phyloP scores from a whole-genome alignment of 2,888 invertebrate genomes.

The Eurois occulta region DNA sequence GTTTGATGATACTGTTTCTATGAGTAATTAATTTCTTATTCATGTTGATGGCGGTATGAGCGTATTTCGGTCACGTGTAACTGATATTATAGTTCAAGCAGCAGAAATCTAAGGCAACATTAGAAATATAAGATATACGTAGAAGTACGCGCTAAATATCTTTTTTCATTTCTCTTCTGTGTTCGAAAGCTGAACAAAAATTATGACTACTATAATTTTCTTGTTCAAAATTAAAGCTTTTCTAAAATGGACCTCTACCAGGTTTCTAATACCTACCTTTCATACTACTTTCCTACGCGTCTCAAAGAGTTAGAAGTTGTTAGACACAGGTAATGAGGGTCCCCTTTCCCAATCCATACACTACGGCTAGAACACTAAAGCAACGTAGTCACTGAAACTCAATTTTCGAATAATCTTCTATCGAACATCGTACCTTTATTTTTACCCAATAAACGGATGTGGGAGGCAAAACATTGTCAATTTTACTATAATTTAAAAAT shows the following conservation, averaged over 20 bases:
- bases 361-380: neutral
- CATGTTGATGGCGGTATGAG: conserved; percentile 15
- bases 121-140: neutral
- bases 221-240: neutral
- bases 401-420: conserved; percentile 22
- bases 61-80: neutral
- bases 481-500: conserved; percentile 82
- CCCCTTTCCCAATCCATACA: conserved; percentile 22
- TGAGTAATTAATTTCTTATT: conserved; percentile 27
- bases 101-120: neutral
- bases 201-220: neutral
- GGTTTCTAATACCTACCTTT: neutral
- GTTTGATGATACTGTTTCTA: conserved; percentile 26
- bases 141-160: neutral
- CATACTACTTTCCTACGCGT: conserved; percentile 6
- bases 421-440: conserved; percentile 22
- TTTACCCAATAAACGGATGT: conserved; percentile 35
- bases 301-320: neutral
- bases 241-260: neutral
- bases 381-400: conserved; percentile 4
- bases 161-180: neutral
- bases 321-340: conserved; percentile 19
- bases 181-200: neutral
- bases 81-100: neutral
- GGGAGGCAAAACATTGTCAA: conserved; percentile 66